A percentile compares a stretch with the other conserved stretches of the same genome.
Evolutionary conservation across 2,888 invertebrate genomes (phyloP).

Genomic region (Holacanthella duospinosa): DNA sequence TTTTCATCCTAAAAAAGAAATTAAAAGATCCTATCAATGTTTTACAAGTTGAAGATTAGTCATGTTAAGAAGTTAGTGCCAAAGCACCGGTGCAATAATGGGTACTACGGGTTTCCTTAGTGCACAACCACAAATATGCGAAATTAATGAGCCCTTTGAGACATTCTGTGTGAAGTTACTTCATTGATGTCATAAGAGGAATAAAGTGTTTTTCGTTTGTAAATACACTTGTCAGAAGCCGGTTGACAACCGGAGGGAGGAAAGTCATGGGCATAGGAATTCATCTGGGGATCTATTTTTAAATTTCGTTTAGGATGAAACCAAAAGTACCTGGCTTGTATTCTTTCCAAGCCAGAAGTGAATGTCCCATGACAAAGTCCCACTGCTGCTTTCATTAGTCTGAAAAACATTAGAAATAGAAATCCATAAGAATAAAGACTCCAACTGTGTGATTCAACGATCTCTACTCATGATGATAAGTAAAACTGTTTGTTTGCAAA

Average conservation of each 20-base stretch:
- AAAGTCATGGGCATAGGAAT: too few relatives aligned
- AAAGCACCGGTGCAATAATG: background rate
- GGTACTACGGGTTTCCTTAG: background rate
- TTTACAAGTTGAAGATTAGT: background rate
- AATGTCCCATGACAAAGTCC: conserved; percentile 44
- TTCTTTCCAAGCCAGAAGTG: conserved; percentile 45
- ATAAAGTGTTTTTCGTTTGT: background rate
- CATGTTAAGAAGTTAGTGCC: background rate
- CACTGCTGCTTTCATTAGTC: conserved; percentile 33
- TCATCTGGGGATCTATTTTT: background rate
- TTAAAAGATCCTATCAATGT: conserved; percentile 2
- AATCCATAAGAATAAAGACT: conserved; percentile 1
- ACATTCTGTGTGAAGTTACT: too few relatives aligned
- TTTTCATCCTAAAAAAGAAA: conserved; percentile 44
- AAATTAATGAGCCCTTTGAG: too few relatives aligned
- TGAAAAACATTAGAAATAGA: conserved; percentile 21
- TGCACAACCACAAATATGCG: too few relatives aligned
- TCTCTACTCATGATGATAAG: background rate
- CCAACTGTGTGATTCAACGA: background rate
- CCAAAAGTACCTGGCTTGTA: conserved; percentile 42
- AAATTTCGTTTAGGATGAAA: background rate
- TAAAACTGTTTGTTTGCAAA: background rate
- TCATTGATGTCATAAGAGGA: background rate
- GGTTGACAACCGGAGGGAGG: too few relatives aligned
- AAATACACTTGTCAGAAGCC: background rate